Conservation (phyloP, 2,888 invertebrate species). For the Heliconius ethilla region DNA sequence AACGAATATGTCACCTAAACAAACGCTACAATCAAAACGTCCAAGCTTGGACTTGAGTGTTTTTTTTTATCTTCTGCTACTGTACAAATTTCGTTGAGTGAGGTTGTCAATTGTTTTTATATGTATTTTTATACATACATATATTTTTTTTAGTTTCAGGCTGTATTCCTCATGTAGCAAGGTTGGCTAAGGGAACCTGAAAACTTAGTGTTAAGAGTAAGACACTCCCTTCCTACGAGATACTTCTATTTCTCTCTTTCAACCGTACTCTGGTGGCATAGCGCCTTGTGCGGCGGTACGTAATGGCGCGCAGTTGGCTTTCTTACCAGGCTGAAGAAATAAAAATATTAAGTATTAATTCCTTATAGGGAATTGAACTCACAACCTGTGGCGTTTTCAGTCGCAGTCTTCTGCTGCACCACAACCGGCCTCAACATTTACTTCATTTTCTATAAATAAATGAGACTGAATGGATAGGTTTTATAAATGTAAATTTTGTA, state of each 20-base stretch:
- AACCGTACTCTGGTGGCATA: too few species aligned
- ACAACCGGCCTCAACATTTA: too few species aligned
- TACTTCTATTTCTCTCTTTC: background rate
- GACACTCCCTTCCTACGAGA: background rate
- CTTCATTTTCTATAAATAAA: too few species aligned
- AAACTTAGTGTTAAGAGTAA: background rate
- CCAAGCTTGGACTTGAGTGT: constrained; percentile 4
- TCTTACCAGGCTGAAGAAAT: too few species aligned
- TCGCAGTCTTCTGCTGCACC: too few species aligned
- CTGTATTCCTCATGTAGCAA: background rate
- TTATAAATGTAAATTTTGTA: too few species aligned
- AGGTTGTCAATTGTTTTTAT: background rate
- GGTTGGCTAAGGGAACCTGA: background rate
- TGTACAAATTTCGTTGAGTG: background rate
- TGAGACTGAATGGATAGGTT: too few species aligned
- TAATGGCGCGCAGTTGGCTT: too few species aligned
- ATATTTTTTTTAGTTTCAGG: background rate
- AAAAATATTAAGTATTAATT: too few species aligned
- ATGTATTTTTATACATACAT: background rate
- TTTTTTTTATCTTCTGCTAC: constrained; percentile 12
- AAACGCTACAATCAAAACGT: constrained; percentile 18
- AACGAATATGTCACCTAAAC: constrained; percentile 20
- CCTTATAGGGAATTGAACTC: too few species aligned
- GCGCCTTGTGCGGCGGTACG: too few species aligned
- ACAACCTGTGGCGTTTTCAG: too few species aligned